Evolutionary conservation across 2,113 vertebrate genomes (phyloP).

Genomic region (Lophotis ruficrista): DNA sequence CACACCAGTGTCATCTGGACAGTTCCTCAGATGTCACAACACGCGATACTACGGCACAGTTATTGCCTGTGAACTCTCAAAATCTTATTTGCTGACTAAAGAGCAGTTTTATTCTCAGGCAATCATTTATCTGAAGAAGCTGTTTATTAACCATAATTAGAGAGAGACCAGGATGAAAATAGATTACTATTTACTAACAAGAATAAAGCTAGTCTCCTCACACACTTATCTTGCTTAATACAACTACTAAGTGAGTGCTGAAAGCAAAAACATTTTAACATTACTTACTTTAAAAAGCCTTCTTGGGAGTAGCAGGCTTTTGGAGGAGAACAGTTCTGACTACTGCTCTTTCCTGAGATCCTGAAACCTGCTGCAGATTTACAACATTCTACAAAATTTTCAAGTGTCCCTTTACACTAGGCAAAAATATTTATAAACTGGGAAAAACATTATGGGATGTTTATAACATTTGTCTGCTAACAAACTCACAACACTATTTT

Average conservation of each 20-base stretch:
- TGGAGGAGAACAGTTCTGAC: not conserved
- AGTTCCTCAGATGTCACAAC: not conserved
- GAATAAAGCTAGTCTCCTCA: not conserved
- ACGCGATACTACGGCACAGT: not conserved
- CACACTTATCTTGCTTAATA: not conserved
- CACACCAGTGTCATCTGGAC: not conserved
- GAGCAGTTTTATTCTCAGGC: constrained; percentile 20
- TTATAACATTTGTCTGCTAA: not conserved
- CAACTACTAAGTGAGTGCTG: not conserved
- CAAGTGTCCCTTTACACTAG: not conserved
- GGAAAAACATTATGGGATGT: not conserved
- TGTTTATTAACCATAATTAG: constrained; percentile 46
- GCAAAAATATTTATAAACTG: not conserved
- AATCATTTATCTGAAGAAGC: constrained; percentile 46
- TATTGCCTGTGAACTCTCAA: not conserved
- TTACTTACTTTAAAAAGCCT: not conserved
- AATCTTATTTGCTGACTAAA: constrained; percentile 24
- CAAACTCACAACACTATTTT: not conserved
- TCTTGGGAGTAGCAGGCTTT: not conserved
- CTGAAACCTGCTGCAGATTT: not conserved
- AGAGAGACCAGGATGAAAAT: not conserved
- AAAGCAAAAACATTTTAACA: not conserved
- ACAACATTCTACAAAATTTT: not conserved
- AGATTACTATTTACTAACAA: not conserved
- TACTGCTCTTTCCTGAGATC: not conserved